Conservation (phyloP, 1,140 invertebrate species). For the Goniozus legneri region DNA sequence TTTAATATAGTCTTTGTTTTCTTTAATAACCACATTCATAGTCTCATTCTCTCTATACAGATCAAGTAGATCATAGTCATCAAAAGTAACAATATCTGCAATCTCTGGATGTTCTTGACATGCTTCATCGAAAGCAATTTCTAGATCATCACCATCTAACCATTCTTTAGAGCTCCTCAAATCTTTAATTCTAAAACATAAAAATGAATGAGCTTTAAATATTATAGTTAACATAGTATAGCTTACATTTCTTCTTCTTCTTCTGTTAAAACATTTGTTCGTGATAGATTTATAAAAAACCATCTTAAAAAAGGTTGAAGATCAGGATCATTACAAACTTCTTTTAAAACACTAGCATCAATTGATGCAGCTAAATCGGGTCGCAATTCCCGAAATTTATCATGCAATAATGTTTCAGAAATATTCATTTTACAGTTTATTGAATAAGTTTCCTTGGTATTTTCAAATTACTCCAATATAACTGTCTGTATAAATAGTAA, state of each 20-base stretch:
- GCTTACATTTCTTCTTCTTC: slow-evolving; percentile 40
- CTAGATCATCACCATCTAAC: slow-evolving; percentile 34
- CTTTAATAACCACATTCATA: slow-evolving; percentile 34
- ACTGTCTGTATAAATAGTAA: no score
- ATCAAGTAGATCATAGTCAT: slow-evolving; percentile 19
- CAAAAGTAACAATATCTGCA: slow-evolving; percentile 22
- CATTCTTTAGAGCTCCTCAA: slow-evolving; percentile 31
- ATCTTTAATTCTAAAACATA: slow-evolving; percentile 29
- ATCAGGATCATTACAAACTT: slow-evolving; percentile 12
- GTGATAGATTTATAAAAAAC: slow-evolving; percentile 38
- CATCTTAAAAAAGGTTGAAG: slow-evolving; percentile 42
- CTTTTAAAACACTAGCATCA: slow-evolving; percentile 11
- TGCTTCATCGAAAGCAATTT: slow-evolving; percentile 30
- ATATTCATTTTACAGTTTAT: slow-evolving; percentile 27
- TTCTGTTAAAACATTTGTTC: slow-evolving; percentile 35
- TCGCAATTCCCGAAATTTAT: slow-evolving; percentile 33
- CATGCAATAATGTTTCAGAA: slow-evolving; percentile 25
- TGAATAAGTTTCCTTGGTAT: slow-evolving; percentile 6
- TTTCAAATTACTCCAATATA: no score
- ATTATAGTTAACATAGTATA: not conserved
- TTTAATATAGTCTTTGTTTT: slow-evolving; percentile 35
- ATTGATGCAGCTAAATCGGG: slow-evolving; percentile 21
- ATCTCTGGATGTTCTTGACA: slow-evolving; percentile 38
- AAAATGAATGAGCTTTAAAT: slow-evolving; percentile 6
- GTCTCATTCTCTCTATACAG: slow-evolving; percentile 19